Evolutionary conservation across 1,140 invertebrate genomes (phyloP).

Genomic region (Mamestra configurata): DNA sequence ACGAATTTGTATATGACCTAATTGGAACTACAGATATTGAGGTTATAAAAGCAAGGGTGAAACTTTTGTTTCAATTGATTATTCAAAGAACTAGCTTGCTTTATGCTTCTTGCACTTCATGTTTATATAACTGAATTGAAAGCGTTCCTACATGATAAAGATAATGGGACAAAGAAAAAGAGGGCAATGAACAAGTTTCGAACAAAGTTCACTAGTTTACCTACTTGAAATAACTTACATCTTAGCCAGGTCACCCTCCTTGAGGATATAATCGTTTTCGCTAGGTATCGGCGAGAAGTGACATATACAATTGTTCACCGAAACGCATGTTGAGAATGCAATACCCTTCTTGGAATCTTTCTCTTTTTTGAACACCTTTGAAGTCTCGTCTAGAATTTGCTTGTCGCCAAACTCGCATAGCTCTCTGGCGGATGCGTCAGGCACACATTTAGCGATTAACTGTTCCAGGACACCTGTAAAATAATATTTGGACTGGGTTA

Average conservation of each 20-base stretch:
- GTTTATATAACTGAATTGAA: neutral
- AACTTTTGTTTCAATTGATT: neutral
- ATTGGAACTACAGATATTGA: neutral
- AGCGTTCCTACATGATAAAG: neutral
- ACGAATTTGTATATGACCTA: neutral
- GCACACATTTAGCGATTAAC: constrained; percentile 95
- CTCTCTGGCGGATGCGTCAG: constrained; percentile 95
- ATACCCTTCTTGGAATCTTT: constrained; percentile 99
- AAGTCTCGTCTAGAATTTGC: constrained; percentile 96
- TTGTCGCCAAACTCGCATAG: constrained; percentile 98
- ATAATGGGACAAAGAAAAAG: neutral
- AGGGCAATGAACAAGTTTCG: neutral
- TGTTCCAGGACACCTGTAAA: constrained; percentile 95
- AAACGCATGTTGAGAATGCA: constrained; percentile 99
- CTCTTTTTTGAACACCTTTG: constrained; percentile 99
- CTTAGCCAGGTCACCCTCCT: constrained; percentile 99
- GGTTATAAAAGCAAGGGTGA: constrained; percentile 19
- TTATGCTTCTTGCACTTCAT: neutral
- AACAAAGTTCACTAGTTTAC: constrained; percentile 32
- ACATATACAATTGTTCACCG: constrained; percentile 99
- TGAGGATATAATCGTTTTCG: constrained; percentile 96
- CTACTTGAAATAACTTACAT: constrained; percentile 91
- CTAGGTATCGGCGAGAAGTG: constrained; percentile 98
- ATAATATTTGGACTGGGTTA: constrained; percentile 45
- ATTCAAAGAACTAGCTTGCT: neutral